Percentiles rank a stretch among this genome's conserved stretches.
phyloP scores from a whole-genome alignment of 2,797 vertebrate species.

The Fistularia commersonii region DNA sequence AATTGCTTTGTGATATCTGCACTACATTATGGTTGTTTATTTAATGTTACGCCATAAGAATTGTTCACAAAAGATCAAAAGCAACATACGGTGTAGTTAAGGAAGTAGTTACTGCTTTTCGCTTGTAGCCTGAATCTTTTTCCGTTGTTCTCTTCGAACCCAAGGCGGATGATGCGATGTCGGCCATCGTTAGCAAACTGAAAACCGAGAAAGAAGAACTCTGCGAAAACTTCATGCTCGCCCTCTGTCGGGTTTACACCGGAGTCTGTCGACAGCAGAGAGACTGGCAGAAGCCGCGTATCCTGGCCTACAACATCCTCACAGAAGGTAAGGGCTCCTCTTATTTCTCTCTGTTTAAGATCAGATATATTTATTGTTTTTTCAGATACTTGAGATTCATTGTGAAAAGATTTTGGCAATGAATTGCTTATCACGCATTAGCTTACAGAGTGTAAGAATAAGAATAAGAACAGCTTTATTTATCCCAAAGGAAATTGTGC shows the following conservation, averaged over 20 bases:
- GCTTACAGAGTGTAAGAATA: too few relatives aligned
- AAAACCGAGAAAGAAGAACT: constrained; percentile 72
- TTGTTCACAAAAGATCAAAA: neutral
- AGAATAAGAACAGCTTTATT: too few relatives aligned
- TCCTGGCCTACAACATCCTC: constrained; percentile 87
- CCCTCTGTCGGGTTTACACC: constrained; percentile 87
- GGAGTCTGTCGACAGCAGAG: constrained; percentile 85
- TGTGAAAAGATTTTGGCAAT: too few relatives aligned
- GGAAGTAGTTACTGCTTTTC: neutral
- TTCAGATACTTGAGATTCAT: neutral
- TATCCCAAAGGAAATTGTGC: too few relatives aligned
- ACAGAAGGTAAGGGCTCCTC: constrained; percentile 79
- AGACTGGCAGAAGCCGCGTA: constrained; percentile 82
- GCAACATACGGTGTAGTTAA: neutral
- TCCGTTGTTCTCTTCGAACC: constrained; percentile 49
- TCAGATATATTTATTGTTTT: neutral
- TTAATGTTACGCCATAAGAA: too few relatives aligned
- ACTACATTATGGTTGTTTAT: too few relatives aligned
- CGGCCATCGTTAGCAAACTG: constrained; percentile 79
- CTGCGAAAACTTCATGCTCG: constrained; percentile 72
- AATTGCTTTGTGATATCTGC: neutral
- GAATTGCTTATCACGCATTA: too few relatives aligned
- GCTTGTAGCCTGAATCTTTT: neutral
- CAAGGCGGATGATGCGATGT: constrained; percentile 76
- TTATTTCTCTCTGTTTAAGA: neutral